Evolutionary conservation across 2,888 invertebrate genomes (phyloP).

Genomic region (Drosophila crucigera): DNA sequence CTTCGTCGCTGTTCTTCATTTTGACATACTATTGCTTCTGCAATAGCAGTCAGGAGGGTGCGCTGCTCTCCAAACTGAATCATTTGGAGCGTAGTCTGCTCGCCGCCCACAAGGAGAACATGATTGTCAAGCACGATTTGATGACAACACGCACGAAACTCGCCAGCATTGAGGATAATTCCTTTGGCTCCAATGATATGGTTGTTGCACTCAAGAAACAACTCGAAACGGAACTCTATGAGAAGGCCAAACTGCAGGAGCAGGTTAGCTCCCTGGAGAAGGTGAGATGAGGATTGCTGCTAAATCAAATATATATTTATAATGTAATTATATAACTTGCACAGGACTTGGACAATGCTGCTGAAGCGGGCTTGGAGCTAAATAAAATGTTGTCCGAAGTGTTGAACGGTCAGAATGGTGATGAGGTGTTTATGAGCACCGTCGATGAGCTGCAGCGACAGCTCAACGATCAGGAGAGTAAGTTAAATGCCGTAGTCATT

Average conservation of each 20-base stretch:
- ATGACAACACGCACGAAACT: slow-evolving; percentile 87
- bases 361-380: slow-evolving; percentile 92
- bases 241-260: slow-evolving; percentile 87
- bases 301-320: neutral
- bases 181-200: slow-evolving; percentile 91
- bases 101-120: slow-evolving; percentile 88
- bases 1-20: slow-evolving; percentile 90
- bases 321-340: neutral
- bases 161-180: slow-evolving; percentile 89
- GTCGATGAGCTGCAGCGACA: slow-evolving; percentile 89
- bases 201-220: slow-evolving; percentile 89
- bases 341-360: slow-evolving; percentile 91
- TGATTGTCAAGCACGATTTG: slow-evolving; percentile 88
- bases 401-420: slow-evolving; percentile 89
- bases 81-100: slow-evolving; percentile 88
- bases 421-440: slow-evolving; percentile 88
- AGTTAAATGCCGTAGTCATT: slow-evolving; percentile 16
- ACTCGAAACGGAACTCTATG: slow-evolving; percentile 86
- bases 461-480: slow-evolving; percentile 88
- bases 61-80: slow-evolving; percentile 89
- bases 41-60: slow-evolving; percentile 90
- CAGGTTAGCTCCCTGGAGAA: slow-evolving; percentile 89
- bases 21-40: slow-evolving; percentile 92
- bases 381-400: slow-evolving; percentile 89
- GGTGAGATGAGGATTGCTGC: slow-evolving; percentile 78